phyloP scores from a whole-genome alignment of 1,140 invertebrate species.

The Aphelinus atriplicis region DNA sequence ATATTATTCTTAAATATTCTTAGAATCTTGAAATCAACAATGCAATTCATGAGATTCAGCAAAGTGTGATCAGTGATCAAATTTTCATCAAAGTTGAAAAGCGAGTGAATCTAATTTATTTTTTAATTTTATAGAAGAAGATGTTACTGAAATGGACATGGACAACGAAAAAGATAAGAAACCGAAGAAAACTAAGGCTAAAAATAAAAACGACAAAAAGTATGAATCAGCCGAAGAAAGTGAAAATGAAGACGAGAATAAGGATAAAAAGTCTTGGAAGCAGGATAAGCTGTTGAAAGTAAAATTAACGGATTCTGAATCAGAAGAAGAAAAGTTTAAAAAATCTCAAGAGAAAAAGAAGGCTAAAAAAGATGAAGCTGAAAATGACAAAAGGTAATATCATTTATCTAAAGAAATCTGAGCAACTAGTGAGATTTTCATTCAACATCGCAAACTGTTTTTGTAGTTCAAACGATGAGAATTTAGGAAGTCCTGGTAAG shows the following conservation, averaged over 20 bases:
- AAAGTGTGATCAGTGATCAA: too few species aligned
- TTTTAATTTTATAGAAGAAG: slow-evolving; percentile 4
- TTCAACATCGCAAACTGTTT: too few species aligned
- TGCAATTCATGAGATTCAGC: too few species aligned
- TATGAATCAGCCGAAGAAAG: slow-evolving; percentile 33
- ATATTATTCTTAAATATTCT: too few species aligned
- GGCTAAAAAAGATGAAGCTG: slow-evolving; percentile 34
- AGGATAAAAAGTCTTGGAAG: slow-evolving; percentile 53
- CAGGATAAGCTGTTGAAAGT: slow-evolving; percentile 53
- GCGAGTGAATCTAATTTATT: too few species aligned
- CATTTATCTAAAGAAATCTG: too few species aligned
- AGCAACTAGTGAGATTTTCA: too few species aligned
- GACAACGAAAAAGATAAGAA: slow-evolving; percentile 18
- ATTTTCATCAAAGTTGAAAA: too few species aligned
- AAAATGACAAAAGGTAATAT: slow-evolving; percentile 45
- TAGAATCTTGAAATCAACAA: too few species aligned
- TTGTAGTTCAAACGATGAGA: too few species aligned
- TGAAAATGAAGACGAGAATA: slow-evolving; percentile 28
- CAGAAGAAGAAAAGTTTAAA: slow-evolving; percentile 50
- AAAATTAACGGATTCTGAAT: slow-evolving; percentile 54
- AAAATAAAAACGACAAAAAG: slow-evolving; percentile 9
- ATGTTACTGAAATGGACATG: slow-evolving; percentile 1
- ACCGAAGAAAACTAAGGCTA: slow-evolving; percentile 13
- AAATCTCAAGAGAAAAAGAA: slow-evolving; percentile 45
- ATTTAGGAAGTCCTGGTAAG: not conserved